A percentile compares a stretch with the other conserved stretches of the same genome.
phyloP scores from a whole-genome alignment of 2,797 vertebrate species.

The Hafferia zeledoni region DNA sequence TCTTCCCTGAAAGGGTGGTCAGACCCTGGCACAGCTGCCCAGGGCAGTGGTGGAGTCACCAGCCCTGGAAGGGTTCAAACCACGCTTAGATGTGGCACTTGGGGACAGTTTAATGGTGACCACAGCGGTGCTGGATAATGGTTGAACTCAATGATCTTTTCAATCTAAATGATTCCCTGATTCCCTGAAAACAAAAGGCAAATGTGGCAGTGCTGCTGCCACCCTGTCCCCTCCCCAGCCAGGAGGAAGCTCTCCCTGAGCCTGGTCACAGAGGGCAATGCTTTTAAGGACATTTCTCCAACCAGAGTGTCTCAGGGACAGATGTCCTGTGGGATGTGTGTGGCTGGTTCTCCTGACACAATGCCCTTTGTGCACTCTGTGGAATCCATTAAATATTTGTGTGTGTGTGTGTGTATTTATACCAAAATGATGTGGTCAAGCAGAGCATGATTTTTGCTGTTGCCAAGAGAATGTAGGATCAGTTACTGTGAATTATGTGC shows the following conservation, averaged over 20 bases:
- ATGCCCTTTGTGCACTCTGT: background rate
- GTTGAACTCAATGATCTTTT: background rate
- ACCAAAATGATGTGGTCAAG: background rate
- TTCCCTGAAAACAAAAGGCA: background rate
- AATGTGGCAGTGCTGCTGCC: fast-evolving
- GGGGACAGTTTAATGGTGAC: fast-evolving
- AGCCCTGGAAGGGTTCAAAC: background rate
- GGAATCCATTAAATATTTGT: background rate
- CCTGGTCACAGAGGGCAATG: background rate
- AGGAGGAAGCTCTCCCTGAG: background rate
- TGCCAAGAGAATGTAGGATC: background rate
- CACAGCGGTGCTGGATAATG: fast-evolving
- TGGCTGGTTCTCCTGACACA: background rate
- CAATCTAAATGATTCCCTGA: background rate
- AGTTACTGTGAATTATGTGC: background rate
- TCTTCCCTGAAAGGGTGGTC: background rate
- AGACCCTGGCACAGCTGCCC: background rate
- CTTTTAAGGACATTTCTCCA: background rate
- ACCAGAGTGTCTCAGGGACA: background rate
- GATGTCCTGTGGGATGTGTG: background rate
- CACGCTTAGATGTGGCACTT: background rate
- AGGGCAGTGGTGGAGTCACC: background rate
- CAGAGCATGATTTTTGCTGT: background rate
- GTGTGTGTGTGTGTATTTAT: background rate
- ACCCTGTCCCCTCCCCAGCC: background rate